Conservation (phyloP, 2,113 vertebrate species). For the Clinocottus analis region DNA sequence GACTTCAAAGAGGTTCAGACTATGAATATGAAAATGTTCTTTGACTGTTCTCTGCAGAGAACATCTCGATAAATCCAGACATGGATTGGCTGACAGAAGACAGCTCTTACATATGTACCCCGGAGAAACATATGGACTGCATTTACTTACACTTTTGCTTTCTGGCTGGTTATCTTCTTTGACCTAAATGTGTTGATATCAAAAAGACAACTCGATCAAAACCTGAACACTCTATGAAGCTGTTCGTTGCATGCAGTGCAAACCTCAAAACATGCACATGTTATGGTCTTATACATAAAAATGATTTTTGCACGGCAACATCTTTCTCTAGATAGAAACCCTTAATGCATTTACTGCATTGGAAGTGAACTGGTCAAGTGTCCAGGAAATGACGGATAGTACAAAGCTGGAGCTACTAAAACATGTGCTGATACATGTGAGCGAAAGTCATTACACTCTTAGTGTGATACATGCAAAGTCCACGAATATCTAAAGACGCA, state of each 20-base stretch:
- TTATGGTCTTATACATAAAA: neutral
- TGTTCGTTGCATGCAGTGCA: conserved; percentile 44
- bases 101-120: neutral
- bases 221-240: conserved; percentile 14
- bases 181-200: conserved; percentile 78
- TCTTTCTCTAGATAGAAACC: conserved; percentile 2
- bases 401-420: neutral
- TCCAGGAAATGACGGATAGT: neutral
- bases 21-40: no score
- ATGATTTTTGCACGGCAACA: neutral
- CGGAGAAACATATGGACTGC: neutral
- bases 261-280: conserved; percentile 55
- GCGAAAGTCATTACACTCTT: conserved; percentile 1
- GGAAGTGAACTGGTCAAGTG: neutral
- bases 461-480: conserved; percentile 9
- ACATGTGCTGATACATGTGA: neutral
- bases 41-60: neutral
- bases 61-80: neutral
- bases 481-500: conserved; percentile 3
- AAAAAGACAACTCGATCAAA: conserved; percentile 66
- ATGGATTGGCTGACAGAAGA: neutral
- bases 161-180: conserved; percentile 84
- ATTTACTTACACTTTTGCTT: conserved; percentile 79
- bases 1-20: neutral
- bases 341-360: neutral